Evolutionary conservation across 2,113 vertebrate genomes (phyloP).

Genomic region (Leptodactylus fuscus): DNA sequence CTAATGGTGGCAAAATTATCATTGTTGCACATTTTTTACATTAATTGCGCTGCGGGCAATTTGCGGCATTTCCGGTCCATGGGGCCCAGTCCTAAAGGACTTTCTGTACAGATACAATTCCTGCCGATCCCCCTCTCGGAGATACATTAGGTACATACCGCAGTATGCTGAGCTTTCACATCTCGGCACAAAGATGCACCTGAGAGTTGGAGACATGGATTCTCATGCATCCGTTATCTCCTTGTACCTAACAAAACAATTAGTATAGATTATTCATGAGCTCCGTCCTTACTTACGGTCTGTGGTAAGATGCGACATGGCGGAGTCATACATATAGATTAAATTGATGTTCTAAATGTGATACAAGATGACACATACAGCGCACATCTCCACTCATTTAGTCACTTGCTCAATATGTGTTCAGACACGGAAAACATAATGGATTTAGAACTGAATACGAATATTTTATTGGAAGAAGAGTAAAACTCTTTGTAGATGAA

Average conservation of each 20-base stretch:
- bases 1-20: no score
- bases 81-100: no score
- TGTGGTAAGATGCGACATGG: background rate
- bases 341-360: conserved; percentile 2
- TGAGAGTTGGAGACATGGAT: background rate
- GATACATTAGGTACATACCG: background rate
- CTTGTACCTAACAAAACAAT: conserved; percentile 21
- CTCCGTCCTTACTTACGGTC: background rate
- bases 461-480: background rate
- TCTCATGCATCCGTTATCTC: background rate
- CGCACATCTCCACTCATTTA: background rate
- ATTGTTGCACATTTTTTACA: no score
- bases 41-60: no score
- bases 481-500: background rate
- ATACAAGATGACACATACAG: background rate
- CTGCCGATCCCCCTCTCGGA: background rate
- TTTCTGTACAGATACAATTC: no score
- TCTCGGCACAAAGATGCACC: background rate
- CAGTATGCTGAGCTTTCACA: background rate
- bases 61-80: no score
- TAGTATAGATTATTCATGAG: conserved; percentile 34
- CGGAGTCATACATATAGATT: background rate
- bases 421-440: background rate
- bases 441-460: background rate
- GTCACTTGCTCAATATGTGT: background rate